Evolutionary conservation across 1,140 invertebrate species (phyloP).

Genomic region (Caenorhabditis briggsae): DNA sequence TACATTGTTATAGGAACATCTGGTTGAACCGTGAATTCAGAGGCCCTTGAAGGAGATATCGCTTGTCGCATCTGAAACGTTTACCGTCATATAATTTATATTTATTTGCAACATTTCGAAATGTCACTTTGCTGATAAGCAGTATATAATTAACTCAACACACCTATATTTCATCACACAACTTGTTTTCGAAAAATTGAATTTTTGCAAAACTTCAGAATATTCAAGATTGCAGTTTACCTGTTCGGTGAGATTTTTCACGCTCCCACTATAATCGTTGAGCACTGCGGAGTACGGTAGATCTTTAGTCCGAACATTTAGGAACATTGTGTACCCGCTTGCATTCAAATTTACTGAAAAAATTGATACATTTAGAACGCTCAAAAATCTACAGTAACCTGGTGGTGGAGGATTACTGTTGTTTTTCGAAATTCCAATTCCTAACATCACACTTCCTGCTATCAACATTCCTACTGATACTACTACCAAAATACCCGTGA

Average conservation of each 20-base stretch:
- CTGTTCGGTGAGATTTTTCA: not conserved
- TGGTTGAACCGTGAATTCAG: not conserved
- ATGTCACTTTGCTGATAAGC: too few relatives aligned
- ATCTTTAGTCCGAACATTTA: not conserved
- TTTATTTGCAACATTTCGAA: too few relatives aligned
- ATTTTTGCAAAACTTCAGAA: not conserved
- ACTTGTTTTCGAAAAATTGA: too few relatives aligned
- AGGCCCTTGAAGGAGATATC: not conserved
- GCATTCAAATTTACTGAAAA: not conserved
- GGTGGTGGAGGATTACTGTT: not conserved
- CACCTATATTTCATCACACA: too few relatives aligned
- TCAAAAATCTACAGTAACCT: not conserved
- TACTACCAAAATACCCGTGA: constrained; percentile 11
- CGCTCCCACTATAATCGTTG: constrained; percentile 16
- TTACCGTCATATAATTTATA: too few relatives aligned
- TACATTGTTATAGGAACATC: constrained; percentile 16
- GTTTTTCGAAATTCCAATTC: constrained; percentile 45
- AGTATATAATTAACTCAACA: too few relatives aligned
- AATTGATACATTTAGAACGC: too few relatives aligned
- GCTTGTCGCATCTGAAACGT: constrained; percentile 1
- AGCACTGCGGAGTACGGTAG: constrained; percentile 22
- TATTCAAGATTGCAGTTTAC: not conserved
- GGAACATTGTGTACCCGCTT: constrained; percentile 2
- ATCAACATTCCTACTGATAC: constrained; percentile 36
- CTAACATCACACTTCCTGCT: constrained; percentile 56